These are phyloP conservation scores for Hiodon alosoides DNA, from an alignment of 2,113 vertebrate genomes.

Conservation along the genomic window DNA sequence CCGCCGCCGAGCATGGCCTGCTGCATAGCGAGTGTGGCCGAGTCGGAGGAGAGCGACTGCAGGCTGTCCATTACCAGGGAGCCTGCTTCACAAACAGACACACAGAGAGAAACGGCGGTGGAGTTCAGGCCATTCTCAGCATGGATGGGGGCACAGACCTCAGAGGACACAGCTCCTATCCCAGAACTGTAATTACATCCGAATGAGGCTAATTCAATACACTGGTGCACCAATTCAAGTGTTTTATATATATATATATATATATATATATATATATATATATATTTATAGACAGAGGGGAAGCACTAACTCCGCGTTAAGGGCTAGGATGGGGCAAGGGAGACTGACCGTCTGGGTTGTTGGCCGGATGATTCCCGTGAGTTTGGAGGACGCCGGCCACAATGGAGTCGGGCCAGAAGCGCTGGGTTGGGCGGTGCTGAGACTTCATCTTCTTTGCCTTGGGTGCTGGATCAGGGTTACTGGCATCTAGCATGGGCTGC, in stretches of 20 bases:
- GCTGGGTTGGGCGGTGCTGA: conserved; percentile 92
- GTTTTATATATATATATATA: too few species aligned
- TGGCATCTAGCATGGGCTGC: conserved; percentile 95
- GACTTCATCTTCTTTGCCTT: conserved; percentile 99
- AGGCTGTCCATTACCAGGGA: conserved; percentile 85
- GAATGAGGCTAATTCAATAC: not conserved
- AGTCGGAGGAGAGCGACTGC: conserved; percentile 89
- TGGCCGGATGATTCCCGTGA: conserved; percentile 73
- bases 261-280: too few species aligned
- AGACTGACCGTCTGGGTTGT: conserved; percentile 80
- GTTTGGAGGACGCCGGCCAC: conserved; percentile 89
- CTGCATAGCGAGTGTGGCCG: conserved; percentile 93
- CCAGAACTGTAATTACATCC: not conserved
- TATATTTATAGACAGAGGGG: not conserved
- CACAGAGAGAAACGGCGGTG: not conserved
- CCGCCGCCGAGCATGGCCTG: conserved; percentile 86
- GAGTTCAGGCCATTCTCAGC: not conserved
- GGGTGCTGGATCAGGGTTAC: conserved; percentile 93
- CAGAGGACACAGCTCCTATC: not conserved
- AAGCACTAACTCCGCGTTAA: not conserved
- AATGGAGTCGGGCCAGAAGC: conserved; percentile 98
- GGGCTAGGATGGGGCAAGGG: not conserved
- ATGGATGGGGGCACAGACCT: not conserved
- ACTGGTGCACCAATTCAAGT: too few species aligned
- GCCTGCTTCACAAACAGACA: conserved; percentile 52